phyloP scores from a whole-genome alignment of 2,797 vertebrate genomes.

The Sebastes alutus region DNA sequence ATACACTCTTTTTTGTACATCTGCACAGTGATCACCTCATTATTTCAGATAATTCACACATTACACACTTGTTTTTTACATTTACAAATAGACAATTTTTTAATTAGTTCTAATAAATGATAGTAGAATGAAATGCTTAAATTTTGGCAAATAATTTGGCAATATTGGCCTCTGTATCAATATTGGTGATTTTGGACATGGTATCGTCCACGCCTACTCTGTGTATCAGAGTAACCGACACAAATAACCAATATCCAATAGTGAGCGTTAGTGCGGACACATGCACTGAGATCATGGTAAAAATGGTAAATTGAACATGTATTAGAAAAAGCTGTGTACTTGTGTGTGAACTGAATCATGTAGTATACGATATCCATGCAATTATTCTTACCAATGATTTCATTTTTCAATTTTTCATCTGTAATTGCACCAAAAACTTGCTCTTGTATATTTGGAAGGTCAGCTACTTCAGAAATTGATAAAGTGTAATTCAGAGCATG shows the following conservation, averaged over 20 bases:
- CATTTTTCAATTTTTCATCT: not conserved
- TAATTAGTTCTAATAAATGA: not conserved
- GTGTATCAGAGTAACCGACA: not conserved
- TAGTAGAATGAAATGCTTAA: not conserved
- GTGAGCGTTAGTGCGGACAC: not conserved
- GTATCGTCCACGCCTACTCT: not conserved
- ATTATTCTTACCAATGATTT: conserved; percentile 21
- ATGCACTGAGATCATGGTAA: not conserved
- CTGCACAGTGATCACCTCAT: not conserved
- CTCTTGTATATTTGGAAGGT: conserved; percentile 45
- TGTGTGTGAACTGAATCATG: not conserved
- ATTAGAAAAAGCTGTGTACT: not conserved
- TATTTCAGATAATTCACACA: not conserved
- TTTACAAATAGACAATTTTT: not conserved
- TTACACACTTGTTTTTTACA: not conserved
- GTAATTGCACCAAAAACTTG: conserved; percentile 37
- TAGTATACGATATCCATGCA: not conserved
- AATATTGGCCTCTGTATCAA: not conserved
- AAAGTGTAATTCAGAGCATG: conserved; percentile 17
- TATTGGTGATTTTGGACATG: conserved; percentile 6
- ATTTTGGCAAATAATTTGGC: not conserved
- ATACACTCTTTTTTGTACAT: not conserved
- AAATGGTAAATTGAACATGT: not conserved
- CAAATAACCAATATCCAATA: not conserved
- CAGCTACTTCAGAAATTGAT: conserved; percentile 43